Conservation (phyloP, 2,113 vertebrate genomes). For the Callospermophilus lateralis region DNA sequence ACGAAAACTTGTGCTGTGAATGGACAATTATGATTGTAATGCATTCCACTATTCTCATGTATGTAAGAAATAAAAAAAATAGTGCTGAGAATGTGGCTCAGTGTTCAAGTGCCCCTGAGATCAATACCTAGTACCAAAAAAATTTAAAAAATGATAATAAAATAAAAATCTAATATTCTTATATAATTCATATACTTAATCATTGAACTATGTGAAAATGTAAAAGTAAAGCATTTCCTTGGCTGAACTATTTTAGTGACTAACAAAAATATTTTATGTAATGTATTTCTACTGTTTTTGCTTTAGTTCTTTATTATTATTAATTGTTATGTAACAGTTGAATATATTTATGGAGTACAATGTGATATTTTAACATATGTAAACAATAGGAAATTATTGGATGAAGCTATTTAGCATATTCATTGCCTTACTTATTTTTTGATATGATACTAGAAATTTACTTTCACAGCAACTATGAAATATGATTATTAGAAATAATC, state of each 20-base stretch:
- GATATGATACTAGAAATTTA: background rate
- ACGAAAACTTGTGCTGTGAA: no score
- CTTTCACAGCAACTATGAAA: background rate
- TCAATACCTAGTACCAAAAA: no score
- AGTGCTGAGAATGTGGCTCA: no score
- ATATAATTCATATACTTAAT: background rate
- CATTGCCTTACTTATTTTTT: background rate
- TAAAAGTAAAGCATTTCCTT: background rate
- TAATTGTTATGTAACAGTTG: background rate
- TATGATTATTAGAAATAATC: background rate
- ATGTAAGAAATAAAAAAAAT: no score
- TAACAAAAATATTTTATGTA: background rate
- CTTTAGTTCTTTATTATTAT: background rate
- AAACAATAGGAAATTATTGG: background rate
- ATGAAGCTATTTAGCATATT: background rate
- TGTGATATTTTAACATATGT: no score
- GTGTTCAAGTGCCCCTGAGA: no score
- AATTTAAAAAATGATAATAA: no score
- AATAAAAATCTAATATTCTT: background rate
- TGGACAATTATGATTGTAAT: no score
- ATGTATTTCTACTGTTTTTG: background rate
- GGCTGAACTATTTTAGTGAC: background rate
- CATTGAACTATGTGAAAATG: background rate
- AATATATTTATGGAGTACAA: background rate
- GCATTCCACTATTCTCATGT: no score